A percentile compares a stretch with the other conserved stretches of the same genome.
phyloP scores from a whole-genome alignment of 2,888 invertebrate genomes.

The Tipula vernalis region DNA sequence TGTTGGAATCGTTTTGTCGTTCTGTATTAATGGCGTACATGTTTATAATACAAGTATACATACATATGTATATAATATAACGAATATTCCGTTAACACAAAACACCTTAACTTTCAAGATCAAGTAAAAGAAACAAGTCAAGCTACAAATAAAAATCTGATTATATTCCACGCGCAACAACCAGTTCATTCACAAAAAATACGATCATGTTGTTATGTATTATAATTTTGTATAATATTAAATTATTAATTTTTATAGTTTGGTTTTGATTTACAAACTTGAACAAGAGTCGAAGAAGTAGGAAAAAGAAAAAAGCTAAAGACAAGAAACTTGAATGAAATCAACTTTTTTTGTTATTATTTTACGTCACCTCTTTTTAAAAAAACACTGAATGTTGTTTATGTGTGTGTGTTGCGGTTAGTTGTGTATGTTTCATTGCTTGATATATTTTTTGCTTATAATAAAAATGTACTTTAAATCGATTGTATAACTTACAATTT shows the following conservation, averaged over 20 bases:
- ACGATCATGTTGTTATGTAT: neutral
- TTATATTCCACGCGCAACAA: constrained; percentile 10
- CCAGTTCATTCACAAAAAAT: constrained; percentile 7
- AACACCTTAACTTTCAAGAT: neutral
- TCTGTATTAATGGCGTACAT: neutral
- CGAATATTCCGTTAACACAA: neutral
- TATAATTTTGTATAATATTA: neutral
- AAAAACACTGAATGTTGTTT: neutral
- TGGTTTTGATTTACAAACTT: constrained; percentile 9
- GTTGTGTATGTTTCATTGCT: neutral
- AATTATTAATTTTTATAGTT: neutral
- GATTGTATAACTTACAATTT: neutral
- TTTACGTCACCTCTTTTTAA: neutral
- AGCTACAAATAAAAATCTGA: neutral
- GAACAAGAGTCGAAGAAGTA: neutral
- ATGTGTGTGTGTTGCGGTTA: neutral
- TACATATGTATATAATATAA: neutral
- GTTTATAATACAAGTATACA: too few relatives aligned
- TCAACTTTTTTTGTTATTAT: neutral
- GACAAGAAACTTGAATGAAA: constrained; percentile 6
- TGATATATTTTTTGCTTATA: neutral
- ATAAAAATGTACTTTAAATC: neutral
- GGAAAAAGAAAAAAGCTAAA: neutral
- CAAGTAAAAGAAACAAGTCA: neutral
- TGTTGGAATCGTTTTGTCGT: neutral